These are phyloP conservation scores for Brachystomella parvula DNA, from an alignment of 1,140 invertebrate genomes.

Conservation along the genomic window DNA sequence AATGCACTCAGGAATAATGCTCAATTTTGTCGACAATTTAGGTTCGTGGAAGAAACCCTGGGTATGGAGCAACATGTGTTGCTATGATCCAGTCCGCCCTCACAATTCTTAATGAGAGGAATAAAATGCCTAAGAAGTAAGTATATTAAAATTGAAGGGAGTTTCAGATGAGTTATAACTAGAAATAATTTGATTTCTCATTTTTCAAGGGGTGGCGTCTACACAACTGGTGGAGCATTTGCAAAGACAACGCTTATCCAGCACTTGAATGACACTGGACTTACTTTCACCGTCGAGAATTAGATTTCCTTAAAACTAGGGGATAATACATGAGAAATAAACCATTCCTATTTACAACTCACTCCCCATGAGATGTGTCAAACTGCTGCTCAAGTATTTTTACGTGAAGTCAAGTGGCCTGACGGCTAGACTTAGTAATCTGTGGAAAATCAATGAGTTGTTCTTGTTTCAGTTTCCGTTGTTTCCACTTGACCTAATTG, in stretches of 20 bases:
- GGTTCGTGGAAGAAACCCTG: constrained; percentile 60
- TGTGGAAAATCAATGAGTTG: too few species aligned
- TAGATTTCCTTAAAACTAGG: too few species aligned
- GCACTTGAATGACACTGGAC: constrained; percentile 51
- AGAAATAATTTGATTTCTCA: constrained; percentile 7
- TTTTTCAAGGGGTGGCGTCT: constrained; percentile 52
- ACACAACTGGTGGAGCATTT: constrained; percentile 54
- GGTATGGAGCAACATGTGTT: constrained; percentile 73
- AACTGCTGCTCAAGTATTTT: too few species aligned
- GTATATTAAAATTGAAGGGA: neutral
- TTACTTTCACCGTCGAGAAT: too few species aligned
- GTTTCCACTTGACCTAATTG: too few species aligned
- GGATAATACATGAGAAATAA: too few species aligned
- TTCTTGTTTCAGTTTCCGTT: too few species aligned
- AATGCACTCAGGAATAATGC: neutral
- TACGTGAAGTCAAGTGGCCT: too few species aligned
- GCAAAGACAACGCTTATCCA: constrained; percentile 56
- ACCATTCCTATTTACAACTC: too few species aligned
- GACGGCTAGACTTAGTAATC: too few species aligned
- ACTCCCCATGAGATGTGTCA: too few species aligned
- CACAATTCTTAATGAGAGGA: constrained; percentile 63
- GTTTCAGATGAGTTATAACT: neutral
- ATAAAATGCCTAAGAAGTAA: constrained; percentile 58
- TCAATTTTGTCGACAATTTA: constrained; percentile 11
- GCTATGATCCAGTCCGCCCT: constrained; percentile 61